Percentiles rank a stretch among this genome's conserved stretches.
These are phyloP conservation scores for Parauchenoglanis punctatus DNA, from an alignment of 2,797 vertebrate species.

Conservation along the genomic window DNA sequence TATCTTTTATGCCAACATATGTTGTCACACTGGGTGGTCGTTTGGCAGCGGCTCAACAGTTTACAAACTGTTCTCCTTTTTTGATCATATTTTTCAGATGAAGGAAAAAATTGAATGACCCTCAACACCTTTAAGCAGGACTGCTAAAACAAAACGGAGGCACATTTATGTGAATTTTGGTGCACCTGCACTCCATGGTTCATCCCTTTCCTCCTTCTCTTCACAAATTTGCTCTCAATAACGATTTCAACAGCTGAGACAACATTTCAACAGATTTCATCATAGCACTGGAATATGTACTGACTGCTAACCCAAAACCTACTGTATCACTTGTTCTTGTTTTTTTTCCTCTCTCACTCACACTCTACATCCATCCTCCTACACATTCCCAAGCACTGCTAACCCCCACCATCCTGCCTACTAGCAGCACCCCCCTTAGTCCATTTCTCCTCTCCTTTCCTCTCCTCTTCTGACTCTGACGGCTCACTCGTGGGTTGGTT, in stretches of 20 bases:
- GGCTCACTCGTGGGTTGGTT: constrained; percentile 54
- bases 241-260: constrained; percentile 34
- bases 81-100: constrained; percentile 12
- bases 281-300: constrained; percentile 39
- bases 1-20: constrained; percentile 55
- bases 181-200: neutral
- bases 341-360: constrained; percentile 12
- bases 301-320: constrained; percentile 36
- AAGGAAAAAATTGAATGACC: constrained; percentile 12
- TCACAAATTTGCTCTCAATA: constrained; percentile 22
- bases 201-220: neutral
- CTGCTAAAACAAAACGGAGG: constrained; percentile 1
- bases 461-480: constrained; percentile 41
- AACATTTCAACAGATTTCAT: constrained; percentile 53
- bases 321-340: constrained; percentile 30
- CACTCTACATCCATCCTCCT: constrained; percentile 32
- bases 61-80: constrained; percentile 37
- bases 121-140: constrained; percentile 8
- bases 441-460: constrained; percentile 50
- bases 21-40: constrained; percentile 47
- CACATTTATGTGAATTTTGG: neutral
- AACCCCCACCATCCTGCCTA: constrained; percentile 45
- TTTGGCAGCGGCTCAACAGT: constrained; percentile 39
- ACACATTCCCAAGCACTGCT: constrained; percentile 44
- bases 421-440: constrained; percentile 38